Conservation (phyloP, 2,797 vertebrate species). For the Darevskia nairensis region DNA sequence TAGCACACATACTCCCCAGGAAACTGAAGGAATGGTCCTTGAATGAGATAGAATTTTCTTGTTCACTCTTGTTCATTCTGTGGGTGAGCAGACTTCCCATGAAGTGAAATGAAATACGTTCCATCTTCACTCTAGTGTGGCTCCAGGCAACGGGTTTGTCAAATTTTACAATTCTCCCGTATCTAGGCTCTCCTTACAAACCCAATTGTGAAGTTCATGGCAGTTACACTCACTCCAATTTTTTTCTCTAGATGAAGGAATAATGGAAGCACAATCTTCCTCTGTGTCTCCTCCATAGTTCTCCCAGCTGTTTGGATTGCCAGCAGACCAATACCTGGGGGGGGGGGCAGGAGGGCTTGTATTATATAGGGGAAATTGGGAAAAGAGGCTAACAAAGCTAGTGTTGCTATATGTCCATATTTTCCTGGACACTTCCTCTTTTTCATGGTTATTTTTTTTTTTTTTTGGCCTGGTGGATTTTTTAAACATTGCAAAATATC, state of each 20-base stretch:
- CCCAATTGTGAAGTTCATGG: neutral
- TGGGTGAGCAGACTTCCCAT: neutral
- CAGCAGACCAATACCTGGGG: neutral
- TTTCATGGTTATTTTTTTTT: too few relatives aligned
- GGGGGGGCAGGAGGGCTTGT: neutral
- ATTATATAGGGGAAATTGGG: neutral
- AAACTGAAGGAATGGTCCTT: neutral
- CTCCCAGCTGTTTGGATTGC: neutral
- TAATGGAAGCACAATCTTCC: neutral
- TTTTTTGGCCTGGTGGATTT: too few relatives aligned
- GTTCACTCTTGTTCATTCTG: neutral
- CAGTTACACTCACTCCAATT: conserved; percentile 1
- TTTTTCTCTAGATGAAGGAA: neutral
- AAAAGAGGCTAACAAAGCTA: neutral
- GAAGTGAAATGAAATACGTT: too few relatives aligned
- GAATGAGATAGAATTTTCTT: neutral
- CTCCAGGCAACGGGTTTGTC: neutral
- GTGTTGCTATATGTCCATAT: too few relatives aligned
- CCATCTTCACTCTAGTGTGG: neutral
- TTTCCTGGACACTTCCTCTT: too few relatives aligned
- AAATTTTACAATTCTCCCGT: neutral
- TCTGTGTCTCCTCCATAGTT: neutral
- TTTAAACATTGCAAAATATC: too few relatives aligned
- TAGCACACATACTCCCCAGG: neutral
- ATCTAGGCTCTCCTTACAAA: conserved; percentile 1